Conservation (phyloP, 1,140 invertebrate genomes). For the Lordiphosa clarofinis region DNA sequence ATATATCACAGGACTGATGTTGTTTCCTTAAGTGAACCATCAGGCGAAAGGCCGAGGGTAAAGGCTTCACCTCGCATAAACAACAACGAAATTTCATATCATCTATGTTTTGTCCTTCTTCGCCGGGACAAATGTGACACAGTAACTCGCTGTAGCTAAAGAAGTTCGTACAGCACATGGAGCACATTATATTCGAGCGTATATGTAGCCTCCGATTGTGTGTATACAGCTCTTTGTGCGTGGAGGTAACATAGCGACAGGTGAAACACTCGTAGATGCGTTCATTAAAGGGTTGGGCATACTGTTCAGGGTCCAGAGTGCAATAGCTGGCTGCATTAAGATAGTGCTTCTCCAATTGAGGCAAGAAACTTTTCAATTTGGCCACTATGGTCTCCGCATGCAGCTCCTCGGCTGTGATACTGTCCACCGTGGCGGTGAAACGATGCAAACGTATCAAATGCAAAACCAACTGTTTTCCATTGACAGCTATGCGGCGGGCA, state of each 20-base stretch:
- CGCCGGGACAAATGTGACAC: slow-evolving; percentile 90
- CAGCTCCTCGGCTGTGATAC: slow-evolving; percentile 86
- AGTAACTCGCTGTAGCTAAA: slow-evolving; percentile 91
- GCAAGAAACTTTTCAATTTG: slow-evolving; percentile 84
- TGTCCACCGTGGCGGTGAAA: slow-evolving; percentile 86
- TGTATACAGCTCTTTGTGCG: slow-evolving; percentile 90
- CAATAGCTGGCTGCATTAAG: slow-evolving; percentile 88
- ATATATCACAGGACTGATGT: slow-evolving; percentile 91
- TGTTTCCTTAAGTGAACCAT: slow-evolving; percentile 92
- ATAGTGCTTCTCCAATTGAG: slow-evolving; percentile 83
- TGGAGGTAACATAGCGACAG: slow-evolving; percentile 86
- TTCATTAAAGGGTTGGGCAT: slow-evolving; percentile 62
- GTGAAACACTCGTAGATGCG: slow-evolving; percentile 90
- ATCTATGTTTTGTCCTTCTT: slow-evolving; percentile 82
- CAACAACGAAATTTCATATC: slow-evolving; percentile 85
- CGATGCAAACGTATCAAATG: slow-evolving; percentile 89
- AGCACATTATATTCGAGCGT: slow-evolving; percentile 88
- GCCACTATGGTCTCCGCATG: slow-evolving; percentile 86
- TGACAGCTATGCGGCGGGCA: slow-evolving; percentile 89
- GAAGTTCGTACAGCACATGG: slow-evolving; percentile 92
- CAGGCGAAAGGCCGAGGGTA: slow-evolving; percentile 90
- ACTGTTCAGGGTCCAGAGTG: slow-evolving; percentile 78
- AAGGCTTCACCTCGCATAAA: slow-evolving; percentile 85
- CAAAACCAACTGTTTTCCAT: slow-evolving; percentile 87
- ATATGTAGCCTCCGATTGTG: slow-evolving; percentile 92